Conservation (phyloP, 2,888 invertebrate species). For the Drosophila pseudotakahashii region DNA sequence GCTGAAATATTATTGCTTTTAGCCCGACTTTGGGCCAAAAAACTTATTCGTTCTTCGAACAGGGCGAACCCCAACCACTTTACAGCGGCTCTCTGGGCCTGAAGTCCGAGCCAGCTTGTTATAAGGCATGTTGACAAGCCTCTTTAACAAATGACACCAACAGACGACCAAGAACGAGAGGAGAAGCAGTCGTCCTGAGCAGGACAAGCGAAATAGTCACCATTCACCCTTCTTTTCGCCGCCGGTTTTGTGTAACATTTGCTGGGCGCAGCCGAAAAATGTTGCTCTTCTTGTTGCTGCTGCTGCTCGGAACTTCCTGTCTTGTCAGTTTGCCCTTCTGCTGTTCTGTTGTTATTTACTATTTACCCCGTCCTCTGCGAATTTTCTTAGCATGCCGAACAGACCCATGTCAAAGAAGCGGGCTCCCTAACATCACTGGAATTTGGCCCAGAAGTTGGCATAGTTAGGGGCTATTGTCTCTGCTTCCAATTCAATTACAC, state of each 20-base stretch:
- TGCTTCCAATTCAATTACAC: conserved; percentile 9
- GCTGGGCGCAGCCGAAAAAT: conserved; percentile 69
- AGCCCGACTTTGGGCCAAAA: conserved; percentile 18
- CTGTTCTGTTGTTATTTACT: conserved; percentile 39
- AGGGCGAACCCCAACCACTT: conserved; percentile 9
- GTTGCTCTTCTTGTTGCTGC: conserved; percentile 54
- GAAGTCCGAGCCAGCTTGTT: conserved; percentile 77
- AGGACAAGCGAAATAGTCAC: conserved; percentile 72
- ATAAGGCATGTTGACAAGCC: conserved; percentile 83
- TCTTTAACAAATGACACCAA: conserved; percentile 83
- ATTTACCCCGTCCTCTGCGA: conserved; percentile 20
- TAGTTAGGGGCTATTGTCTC: conserved; percentile 10
- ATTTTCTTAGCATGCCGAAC: conserved; percentile 20
- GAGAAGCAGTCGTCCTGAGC: conserved; percentile 49
- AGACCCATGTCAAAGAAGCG: conserved; percentile 33
- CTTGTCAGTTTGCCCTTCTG: conserved; percentile 61
- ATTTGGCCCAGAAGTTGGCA: conserved; percentile 12
- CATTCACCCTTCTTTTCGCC: too few species aligned
- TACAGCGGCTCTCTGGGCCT: conserved; percentile 36
- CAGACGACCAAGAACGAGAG: conserved; percentile 52
- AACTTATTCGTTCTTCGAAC: conserved; percentile 13
- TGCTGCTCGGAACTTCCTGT: conserved; percentile 18
- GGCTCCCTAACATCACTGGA: conserved; percentile 13
- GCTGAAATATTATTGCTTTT: conserved; percentile 78
- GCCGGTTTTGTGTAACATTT: conserved; percentile 69